Conservation (phyloP, 2,888 invertebrate genomes). For the Stenodema calcarata region DNA sequence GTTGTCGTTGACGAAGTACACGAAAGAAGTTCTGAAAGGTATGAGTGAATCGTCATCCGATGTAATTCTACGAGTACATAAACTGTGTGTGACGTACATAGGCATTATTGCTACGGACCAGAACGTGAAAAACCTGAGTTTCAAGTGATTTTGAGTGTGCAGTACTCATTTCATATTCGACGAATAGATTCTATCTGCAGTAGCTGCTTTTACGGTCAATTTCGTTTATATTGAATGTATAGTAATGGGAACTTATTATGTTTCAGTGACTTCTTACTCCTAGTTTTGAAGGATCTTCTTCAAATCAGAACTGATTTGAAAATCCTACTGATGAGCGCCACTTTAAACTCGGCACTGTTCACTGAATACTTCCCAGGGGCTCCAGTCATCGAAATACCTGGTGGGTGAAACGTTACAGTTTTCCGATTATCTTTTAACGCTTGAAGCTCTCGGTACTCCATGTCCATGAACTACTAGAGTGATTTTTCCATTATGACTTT, state of each 20-base stretch:
- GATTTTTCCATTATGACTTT: not conserved
- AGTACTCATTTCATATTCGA: no score
- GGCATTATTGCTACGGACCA: no score
- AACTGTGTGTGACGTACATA: no score
- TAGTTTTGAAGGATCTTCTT: slow-evolving; percentile 80
- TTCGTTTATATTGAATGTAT: no score
- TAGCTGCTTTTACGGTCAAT: no score
- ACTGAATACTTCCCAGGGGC: slow-evolving; percentile 81
- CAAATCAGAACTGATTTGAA: slow-evolving; percentile 76
- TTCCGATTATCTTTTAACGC: not conserved
- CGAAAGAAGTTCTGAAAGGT: slow-evolving; percentile 85
- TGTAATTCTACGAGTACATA: no score
- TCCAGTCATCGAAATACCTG: slow-evolving; percentile 82
- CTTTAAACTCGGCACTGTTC: slow-evolving; percentile 84
- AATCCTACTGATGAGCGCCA: slow-evolving; percentile 92
- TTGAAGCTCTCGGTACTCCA: no score
- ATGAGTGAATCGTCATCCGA: slow-evolving; percentile 58
- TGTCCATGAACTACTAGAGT: not conserved
- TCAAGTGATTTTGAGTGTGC: no score
- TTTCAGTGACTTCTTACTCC: slow-evolving; percentile 80
- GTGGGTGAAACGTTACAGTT: slow-evolving; percentile 59
- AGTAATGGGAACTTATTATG: not conserved
- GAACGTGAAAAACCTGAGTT: no score
- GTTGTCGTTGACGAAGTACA: slow-evolving; percentile 91
- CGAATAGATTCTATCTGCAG: no score